Percentiles rank a stretch among this genome's conserved stretches.
phyloP scores from a whole-genome alignment of 2,888 invertebrate species.

The Oeneis ivallda region DNA sequence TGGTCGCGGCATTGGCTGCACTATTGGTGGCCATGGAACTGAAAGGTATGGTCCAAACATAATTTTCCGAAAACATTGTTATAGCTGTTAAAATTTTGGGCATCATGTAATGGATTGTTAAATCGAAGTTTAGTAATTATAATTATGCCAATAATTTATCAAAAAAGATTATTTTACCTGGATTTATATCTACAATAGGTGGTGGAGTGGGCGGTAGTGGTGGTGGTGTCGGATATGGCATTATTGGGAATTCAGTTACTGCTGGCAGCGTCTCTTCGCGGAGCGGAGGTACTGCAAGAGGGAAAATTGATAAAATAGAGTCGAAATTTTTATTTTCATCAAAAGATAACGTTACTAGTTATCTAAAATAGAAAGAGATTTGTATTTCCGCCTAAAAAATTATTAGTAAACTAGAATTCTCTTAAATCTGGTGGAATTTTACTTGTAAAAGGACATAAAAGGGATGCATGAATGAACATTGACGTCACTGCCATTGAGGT shows the following conservation, averaged over 20 bases:
- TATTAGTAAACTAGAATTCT: too few relatives aligned
- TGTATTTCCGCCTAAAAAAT: too few relatives aligned
- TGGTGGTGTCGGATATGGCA: neutral
- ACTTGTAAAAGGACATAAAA: too few relatives aligned
- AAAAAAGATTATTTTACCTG: conserved; percentile 32
- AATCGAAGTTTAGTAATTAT: too few relatives aligned
- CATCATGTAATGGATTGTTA: neutral
- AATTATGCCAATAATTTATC: too few relatives aligned
- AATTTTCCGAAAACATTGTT: neutral
- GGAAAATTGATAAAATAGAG: neutral
- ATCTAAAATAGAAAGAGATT: neutral
- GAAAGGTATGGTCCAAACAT: neutral
- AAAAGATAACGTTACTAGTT: neutral
- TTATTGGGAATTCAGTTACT: conserved; percentile 24
- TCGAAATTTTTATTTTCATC: too few relatives aligned
- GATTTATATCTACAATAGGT: conserved; percentile 33
- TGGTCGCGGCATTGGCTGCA: conserved; percentile 31
- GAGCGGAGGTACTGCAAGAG: conserved; percentile 13
- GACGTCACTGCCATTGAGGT: too few relatives aligned
- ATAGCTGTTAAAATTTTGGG: neutral
- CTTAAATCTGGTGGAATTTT: too few relatives aligned
- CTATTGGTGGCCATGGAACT: conserved; percentile 45
- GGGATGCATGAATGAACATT: too few relatives aligned
- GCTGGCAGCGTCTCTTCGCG: conserved; percentile 33
- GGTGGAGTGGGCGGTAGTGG: conserved; percentile 18